Base-by-base conservation (phyloP, 2,113 vertebrate species). In the Dolichallabes microphthalmus region DNA sequence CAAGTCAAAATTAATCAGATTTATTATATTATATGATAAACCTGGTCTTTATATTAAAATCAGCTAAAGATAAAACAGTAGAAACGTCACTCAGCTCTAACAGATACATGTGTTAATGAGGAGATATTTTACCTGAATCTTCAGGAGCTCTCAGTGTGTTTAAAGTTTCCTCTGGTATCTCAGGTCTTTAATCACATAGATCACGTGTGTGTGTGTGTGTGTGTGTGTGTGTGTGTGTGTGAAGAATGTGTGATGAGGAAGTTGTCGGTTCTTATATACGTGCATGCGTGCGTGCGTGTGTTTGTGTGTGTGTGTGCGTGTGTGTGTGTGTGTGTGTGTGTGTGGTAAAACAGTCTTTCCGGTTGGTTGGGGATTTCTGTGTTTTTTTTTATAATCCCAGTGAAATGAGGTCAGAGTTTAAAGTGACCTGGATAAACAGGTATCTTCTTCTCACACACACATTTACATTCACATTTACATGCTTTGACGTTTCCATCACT, bases 311-410 rank as follows among this genome's bases (percentile, higher is more conserved):
- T 20, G 25, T 66, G 12, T 66, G 27, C 1, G 22, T 25, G 60
- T 66, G 12, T 66, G 27, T 7, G 22, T 25, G 60, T 61, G 60
- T 25, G 60, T 25, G 19, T 61, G 85, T 87, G 76, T 3, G 8
- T 20, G 14, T 15, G 25, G 8, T 10, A 32, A 63, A 78, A 80
- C 45, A 2, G 58, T 73, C 25, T 74, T 83, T 85, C 88, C 83
- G 74, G 86, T 68, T 81, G 61, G 27, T 30, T 6, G 83, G 88
- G 86, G 78, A 75, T 75, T 75, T 75, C 73, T n/a, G 13, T 7
- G 12, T 52, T 13, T 75, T 75, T 75, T 75, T 45, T 75, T 13
- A 75, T 25, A 75, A n/a, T 15, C 45, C 52, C 22, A 73, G 35
- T 35, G 27, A 52, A 27, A 75, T 52, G 22, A 52, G 14, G 5